Conservation (phyloP, 64 coral and sea anemone genomes). For the Catalaphyllia jardinei region DNA sequence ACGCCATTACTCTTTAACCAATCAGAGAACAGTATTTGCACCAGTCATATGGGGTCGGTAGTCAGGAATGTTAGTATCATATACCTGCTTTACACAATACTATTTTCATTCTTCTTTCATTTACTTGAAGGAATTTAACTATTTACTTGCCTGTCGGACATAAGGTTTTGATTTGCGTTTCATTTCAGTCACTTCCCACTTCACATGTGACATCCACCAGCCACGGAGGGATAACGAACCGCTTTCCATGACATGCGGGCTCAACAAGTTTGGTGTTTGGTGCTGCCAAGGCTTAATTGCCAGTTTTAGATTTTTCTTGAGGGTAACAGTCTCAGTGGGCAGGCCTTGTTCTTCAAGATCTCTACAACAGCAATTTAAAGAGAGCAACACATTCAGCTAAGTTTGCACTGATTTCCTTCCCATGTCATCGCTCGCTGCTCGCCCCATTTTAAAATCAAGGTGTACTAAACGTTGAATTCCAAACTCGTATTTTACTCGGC, state of each 20-base stretch:
- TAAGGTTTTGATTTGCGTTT: slow-evolving; percentile 1
- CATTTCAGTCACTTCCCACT: slow-evolving; percentile 32
- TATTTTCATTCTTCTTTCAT: no score
- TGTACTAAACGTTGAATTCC: no score
- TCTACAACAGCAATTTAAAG: not conserved
- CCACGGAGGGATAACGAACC: slow-evolving; percentile 15
- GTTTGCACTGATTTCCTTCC: no score
- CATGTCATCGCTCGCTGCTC: no score
- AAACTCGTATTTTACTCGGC: no score
- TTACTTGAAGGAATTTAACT: not conserved
- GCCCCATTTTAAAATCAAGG: no score
- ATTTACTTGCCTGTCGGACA: slow-evolving; percentile 9
- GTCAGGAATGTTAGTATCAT: not conserved
- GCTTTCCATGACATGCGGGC: slow-evolving; percentile 18
- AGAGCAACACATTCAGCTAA: not conserved
- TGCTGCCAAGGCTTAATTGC: not conserved
- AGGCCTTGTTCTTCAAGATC: not conserved
- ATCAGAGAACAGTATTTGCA: not conserved
- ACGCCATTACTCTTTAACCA: not conserved
- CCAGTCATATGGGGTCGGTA: no score
- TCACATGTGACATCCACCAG: slow-evolving; percentile 48
- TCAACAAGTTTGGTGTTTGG: not conserved
- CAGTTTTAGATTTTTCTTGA: not conserved
- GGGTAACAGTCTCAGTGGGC: not conserved
- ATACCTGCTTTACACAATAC: not conserved